Conservation (phyloP, 1,140 invertebrate species). For the Pentalonia nigronervosa region DNA sequence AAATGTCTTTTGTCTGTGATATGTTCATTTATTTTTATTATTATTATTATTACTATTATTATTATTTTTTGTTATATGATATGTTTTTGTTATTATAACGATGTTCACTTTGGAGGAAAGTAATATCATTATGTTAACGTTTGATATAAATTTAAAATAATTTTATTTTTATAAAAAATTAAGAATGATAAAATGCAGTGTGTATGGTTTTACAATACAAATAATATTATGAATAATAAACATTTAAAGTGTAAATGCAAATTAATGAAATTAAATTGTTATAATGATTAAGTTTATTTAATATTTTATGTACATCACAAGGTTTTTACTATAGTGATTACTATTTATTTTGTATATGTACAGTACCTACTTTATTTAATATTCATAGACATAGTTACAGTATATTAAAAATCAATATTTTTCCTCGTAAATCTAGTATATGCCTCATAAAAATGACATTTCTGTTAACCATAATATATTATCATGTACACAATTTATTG, state of each 20-base stretch:
- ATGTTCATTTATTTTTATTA: constrained; percentile 55
- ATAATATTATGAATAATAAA: constrained; percentile 28
- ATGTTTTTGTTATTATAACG: constrained; percentile 57
- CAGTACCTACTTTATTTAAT: constrained; percentile 30
- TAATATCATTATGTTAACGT: constrained; percentile 58
- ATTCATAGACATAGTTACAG: not conserved
- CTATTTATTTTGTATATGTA: constrained; percentile 50
- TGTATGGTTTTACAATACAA: constrained; percentile 27
- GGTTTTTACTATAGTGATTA: constrained; percentile 39
- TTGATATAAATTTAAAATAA: constrained; percentile 56
- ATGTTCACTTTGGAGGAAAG: constrained; percentile 58
- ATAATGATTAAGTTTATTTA: constrained; percentile 36
- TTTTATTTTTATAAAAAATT: constrained; percentile 56
- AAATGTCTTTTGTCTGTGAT: constrained; percentile 58
- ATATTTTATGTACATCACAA: constrained; percentile 49
- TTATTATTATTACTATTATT: constrained; percentile 52
- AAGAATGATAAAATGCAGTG: constrained; percentile 31
- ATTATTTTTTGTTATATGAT: constrained; percentile 43
- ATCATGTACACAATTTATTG: constrained; percentile 32
- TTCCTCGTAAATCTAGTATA: constrained; percentile 3
- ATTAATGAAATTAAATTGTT: constrained; percentile 32
- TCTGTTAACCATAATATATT: not conserved
- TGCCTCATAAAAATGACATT: constrained; percentile 27
- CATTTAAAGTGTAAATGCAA: constrained; percentile 20
- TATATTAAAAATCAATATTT: constrained; percentile 13